phyloP scores from a whole-genome alignment of 2,888 invertebrate species.

The Hydraecia micacea region DNA sequence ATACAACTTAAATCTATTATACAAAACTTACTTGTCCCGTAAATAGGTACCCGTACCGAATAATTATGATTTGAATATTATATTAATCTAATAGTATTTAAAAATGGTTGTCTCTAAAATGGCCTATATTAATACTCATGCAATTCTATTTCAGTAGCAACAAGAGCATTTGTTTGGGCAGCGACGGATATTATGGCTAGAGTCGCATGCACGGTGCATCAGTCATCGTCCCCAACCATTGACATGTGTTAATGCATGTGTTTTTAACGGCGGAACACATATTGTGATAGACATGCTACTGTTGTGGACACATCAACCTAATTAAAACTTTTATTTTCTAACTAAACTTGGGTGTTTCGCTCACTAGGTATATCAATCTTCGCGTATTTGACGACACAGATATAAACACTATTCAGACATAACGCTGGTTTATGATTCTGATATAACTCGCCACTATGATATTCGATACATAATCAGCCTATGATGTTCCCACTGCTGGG shows the following conservation, averaged over 20 bases:
- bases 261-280: slow-evolving; percentile 29
- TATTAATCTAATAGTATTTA: neutral
- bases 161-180: slow-evolving; percentile 20
- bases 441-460: neutral
- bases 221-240: slow-evolving; percentile 11
- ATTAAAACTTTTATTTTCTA: slow-evolving; percentile 24
- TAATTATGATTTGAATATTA: neutral
- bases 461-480: neutral
- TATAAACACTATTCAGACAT: neutral
- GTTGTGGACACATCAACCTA: slow-evolving; percentile 16
- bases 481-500: neutral
- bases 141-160: slow-evolving; percentile 3
- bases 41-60: neutral
- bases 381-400: neutral
- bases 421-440: neutral
- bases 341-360: neutral
- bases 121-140: neutral
- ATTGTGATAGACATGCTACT: slow-evolving; percentile 16
- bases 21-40: neutral
- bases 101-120: neutral
- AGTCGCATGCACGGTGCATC: slow-evolving; percentile 15
- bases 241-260: slow-evolving; percentile 40
- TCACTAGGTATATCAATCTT: neutral
- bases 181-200: slow-evolving; percentile 8
- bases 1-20: neutral